Evolutionary conservation across 1,140 invertebrate genomes (phyloP).

Genomic region (Teleogryllus occipitalis): DNA sequence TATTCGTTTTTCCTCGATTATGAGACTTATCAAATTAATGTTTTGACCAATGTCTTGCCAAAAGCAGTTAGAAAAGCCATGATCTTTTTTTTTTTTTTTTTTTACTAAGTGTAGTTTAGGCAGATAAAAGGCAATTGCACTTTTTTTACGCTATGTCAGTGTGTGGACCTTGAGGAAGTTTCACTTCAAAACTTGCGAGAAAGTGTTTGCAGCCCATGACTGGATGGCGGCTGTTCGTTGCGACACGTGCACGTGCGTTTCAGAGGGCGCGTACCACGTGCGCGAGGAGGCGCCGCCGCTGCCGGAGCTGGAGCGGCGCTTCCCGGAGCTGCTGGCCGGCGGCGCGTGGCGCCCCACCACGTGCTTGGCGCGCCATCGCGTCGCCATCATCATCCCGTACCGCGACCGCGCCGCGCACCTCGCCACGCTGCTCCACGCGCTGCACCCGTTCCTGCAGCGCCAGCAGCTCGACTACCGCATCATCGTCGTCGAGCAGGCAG

Average conservation of each 20-base stretch:
- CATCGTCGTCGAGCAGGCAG: constrained; percentile 88
- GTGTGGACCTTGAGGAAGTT: not conserved
- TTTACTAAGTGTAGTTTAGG: not conserved
- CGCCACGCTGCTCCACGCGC: constrained; percentile 71
- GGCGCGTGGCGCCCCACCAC: constrained; percentile 67
- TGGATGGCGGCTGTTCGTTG: not conserved
- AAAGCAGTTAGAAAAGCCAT: too few relatives aligned
- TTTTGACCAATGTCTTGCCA: too few relatives aligned
- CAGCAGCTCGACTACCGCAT: constrained; percentile 91
- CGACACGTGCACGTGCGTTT: not conserved
- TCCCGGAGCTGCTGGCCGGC: constrained; percentile 51
- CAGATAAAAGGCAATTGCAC: not conserved
- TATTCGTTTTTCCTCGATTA: too few relatives aligned
- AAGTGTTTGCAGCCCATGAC: too few relatives aligned
- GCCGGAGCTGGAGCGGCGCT: constrained; percentile 35
- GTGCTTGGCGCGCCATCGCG: constrained; percentile 65
- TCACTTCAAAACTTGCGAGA: not conserved
- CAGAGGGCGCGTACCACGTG: constrained; percentile 38
- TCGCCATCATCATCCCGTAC: constrained; percentile 85
- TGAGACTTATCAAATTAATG: too few relatives aligned
- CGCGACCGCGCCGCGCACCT: constrained; percentile 79
- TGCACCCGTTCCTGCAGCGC: constrained; percentile 82
- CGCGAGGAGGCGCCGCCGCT: constrained; percentile 37
- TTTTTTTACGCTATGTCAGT: not conserved
- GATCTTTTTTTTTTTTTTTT: too few relatives aligned